These are phyloP conservation scores for Creontiades dilutus DNA, from an alignment of 2,888 invertebrate species.

Conservation along the genomic window DNA sequence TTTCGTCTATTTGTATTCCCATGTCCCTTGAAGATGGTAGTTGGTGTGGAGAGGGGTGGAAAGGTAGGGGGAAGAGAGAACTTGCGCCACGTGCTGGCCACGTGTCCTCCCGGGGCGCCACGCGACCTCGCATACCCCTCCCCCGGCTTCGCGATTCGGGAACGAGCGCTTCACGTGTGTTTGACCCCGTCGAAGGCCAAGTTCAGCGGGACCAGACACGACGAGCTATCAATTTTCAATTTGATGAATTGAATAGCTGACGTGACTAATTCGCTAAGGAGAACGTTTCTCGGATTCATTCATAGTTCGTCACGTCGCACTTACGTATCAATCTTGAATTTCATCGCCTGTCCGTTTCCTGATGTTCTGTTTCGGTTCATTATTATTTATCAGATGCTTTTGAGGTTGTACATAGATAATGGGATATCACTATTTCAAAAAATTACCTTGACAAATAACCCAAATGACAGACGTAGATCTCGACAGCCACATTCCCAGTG, in stretches of 20 bases:
- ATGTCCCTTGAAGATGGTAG: background rate
- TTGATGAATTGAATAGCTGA: slow-evolving; percentile 9
- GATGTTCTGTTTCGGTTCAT: no score
- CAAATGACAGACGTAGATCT: no score
- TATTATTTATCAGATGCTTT: no score
- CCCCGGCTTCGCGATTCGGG: background rate
- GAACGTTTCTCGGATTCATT: background rate
- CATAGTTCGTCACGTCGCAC: background rate
- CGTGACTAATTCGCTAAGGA: background rate
- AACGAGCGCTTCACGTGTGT: background rate
- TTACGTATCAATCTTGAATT: background rate
- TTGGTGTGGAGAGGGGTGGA: background rate
- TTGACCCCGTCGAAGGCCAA: slow-evolving; percentile 3
- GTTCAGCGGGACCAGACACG: background rate
- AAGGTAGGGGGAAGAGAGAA: background rate
- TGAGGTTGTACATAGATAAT: no score
- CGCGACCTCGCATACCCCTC: background rate
- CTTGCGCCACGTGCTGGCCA: slow-evolving; percentile 6
- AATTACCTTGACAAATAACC: no score
- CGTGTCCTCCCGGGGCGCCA: slow-evolving; percentile 9
- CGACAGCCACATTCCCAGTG: no score
- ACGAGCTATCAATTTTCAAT: background rate
- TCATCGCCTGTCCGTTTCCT: no score
- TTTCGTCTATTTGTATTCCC: background rate
- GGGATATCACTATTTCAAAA: no score